Base-by-base conservation (phyloP, 2,797 vertebrate species). In the Dromococcyx pavoninus region DNA sequence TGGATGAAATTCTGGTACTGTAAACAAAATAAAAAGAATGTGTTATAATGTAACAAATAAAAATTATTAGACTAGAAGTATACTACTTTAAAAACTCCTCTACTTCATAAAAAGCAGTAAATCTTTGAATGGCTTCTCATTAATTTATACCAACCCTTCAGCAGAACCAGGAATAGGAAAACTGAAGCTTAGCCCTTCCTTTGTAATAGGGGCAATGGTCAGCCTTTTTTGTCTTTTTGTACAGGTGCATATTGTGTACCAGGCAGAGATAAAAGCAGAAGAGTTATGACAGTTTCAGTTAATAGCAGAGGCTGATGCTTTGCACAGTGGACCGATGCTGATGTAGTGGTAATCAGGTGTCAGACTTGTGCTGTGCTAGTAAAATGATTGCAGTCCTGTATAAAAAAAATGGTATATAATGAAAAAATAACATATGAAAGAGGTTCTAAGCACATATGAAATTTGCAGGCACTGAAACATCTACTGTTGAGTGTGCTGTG, bases 331-430 rank as follows among this genome's bases (percentile, higher is more conserved):
- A 86, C 69, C 18, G 2, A 46, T 89, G 54, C 92, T 97, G 92
- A 88, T 93, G 85, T 37, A 81, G 74, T 85, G 93, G 83, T 96
- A 96, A 95, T 97, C 90, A 93, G 81, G 77, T 96, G 94, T 96
- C 96, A 94, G 73, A 39, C 86, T 96, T 96, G 62, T 81, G 88
- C 70, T 95, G 57, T 61, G 92, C 91, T 91, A 77, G 81, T 87
- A 91, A 95, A 94, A 85, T 87, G 71, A 89, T 88, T 78, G 44
- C 71, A 90, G 39, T 64, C 41, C 56, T 58, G 21, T 58, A n/a
- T 10, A 70, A 77, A 93, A 93, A 92, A n/a, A n/a, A 51, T 48
- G 56, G 74, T 76, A 89, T 72, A 69, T 95, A 88, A 85, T 91
- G 61, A 95, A 95, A 91, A 84, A 95, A 88, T 80, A 95, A 74